Evolutionary conservation across 2,113 vertebrate genomes (phyloP).

Genomic region (Taurulus bubalis): DNA sequence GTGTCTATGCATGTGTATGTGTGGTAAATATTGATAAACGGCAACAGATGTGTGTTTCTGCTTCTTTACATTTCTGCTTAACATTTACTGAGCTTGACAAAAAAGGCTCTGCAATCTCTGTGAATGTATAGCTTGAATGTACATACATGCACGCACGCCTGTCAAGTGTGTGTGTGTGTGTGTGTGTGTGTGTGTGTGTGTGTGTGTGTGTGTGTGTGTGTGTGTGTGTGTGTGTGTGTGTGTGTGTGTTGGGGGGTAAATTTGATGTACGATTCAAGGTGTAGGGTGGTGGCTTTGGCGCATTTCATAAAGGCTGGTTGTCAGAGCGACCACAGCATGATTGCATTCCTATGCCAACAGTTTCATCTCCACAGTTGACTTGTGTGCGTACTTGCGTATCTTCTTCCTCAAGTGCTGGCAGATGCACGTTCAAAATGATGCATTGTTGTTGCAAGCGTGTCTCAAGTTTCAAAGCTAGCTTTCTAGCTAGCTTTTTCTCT

Average conservation of each 20-base stretch:
- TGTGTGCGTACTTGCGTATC: conserved; percentile 4
- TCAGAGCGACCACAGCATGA: conserved; percentile 54
- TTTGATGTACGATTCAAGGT: conserved; percentile 58
- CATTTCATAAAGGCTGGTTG: conserved; percentile 65
- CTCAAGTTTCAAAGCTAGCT: conserved; percentile 44
- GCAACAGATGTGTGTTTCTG: not conserved
- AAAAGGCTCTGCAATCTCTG: not conserved
- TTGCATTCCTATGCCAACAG: conserved; percentile 61
- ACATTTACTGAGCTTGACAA: conserved; percentile 21
- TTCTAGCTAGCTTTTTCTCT: conserved; percentile 24
- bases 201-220: not conserved
- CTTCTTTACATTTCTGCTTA: conserved; percentile 13
- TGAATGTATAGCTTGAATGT: conserved; percentile 7
- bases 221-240: conserved; percentile 17
- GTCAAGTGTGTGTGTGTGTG: not conserved
- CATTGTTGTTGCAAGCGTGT: conserved; percentile 14
- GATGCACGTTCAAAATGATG: conserved; percentile 16
- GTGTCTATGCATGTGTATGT: conserved; percentile 30
- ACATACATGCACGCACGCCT: not conserved
- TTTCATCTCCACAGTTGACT: conserved; percentile 41
- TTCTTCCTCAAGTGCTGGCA: conserved; percentile 1
- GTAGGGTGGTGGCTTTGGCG: conserved; percentile 77
- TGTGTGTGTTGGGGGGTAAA: too few species aligned
- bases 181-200: too few species aligned
- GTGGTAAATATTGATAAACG: conserved; percentile 2